Percentiles rank a stretch among this genome's conserved stretches.
Evolutionary conservation across 2,113 vertebrate species (phyloP).

Genomic region (Caloenas nicobarica): DNA sequence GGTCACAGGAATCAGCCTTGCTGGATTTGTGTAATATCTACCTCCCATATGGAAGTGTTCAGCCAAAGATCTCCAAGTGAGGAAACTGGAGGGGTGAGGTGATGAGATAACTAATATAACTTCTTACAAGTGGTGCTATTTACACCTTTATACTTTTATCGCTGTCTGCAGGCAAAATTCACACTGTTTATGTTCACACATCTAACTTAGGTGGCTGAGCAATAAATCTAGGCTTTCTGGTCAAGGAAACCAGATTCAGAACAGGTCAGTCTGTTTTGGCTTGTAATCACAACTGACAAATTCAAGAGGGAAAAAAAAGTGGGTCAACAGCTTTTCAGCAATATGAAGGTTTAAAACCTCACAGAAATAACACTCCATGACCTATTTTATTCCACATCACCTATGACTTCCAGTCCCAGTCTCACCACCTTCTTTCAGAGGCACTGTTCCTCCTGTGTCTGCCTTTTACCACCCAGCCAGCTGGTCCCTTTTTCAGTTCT

Average conservation of each 20-base stretch:
- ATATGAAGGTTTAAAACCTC: background rate
- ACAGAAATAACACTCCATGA: background rate
- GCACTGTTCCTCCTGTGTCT: background rate
- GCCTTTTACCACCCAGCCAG: background rate
- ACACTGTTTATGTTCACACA: constrained; percentile 12
- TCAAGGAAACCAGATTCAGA: background rate
- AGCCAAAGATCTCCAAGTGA: background rate
- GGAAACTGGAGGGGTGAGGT: background rate
- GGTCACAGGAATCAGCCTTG: background rate
- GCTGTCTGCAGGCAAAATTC: background rate
- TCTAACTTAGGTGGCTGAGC: background rate
- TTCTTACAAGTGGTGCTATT: constrained; percentile 7
- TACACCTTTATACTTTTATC: background rate
- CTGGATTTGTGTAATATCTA: background rate
- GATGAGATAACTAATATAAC: background rate
- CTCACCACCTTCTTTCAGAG: background rate
- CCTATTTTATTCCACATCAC: background rate
- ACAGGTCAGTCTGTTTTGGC: background rate
- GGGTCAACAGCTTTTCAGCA: background rate
- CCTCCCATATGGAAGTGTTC: background rate
- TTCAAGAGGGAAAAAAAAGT: background rate
- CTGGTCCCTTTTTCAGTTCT: background rate
- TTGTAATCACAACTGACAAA: background rate
- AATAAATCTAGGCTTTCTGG: constrained; percentile 17
- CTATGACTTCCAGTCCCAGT: background rate